These are phyloP conservation scores for Drosophila kurseongensis DNA, from an alignment of 1,140 invertebrate genomes.

Conservation along the genomic window DNA sequence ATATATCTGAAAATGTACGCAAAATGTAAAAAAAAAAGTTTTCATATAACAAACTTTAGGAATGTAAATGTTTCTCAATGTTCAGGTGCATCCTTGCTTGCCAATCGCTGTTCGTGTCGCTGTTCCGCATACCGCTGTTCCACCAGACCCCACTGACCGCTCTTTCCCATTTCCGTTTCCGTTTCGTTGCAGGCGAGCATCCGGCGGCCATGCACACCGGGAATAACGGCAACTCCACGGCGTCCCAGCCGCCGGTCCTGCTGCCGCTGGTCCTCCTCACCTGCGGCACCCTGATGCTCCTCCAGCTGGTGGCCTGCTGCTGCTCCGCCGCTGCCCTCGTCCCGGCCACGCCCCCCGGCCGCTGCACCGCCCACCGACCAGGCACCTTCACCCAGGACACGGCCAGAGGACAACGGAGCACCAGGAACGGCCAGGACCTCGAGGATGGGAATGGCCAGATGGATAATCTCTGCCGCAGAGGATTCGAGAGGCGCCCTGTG, in stretches of 20 bases:
- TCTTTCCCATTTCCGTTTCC: background rate
- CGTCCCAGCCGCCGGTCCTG: conserved; percentile 63
- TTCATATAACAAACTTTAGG: too few relatives aligned
- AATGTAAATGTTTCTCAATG: too few relatives aligned
- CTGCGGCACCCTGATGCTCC: conserved; percentile 39
- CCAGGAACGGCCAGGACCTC: background rate
- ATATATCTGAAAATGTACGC: too few relatives aligned
- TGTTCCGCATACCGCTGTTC: background rate
- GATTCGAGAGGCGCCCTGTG: conserved; percentile 10
- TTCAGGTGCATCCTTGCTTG: background rate
- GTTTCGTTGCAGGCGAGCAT: conserved; percentile 88
- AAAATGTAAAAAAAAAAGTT: too few relatives aligned
- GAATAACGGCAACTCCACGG: conserved; percentile 86
- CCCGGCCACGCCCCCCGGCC: conserved; percentile 13
- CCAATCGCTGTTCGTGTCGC: background rate
- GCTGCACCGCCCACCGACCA: background rate
- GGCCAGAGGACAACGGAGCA: conserved; percentile 12
- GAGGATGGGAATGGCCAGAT: background rate
- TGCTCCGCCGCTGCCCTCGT: conserved; percentile 1
- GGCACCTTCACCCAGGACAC: conserved; percentile 11
- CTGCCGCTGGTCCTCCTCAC: conserved; percentile 58
- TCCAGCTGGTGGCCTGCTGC: conserved; percentile 22
- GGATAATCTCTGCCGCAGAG: background rate
- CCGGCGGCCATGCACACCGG: conserved; percentile 91
- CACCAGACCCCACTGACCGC: background rate